Evolutionary conservation across 1,140 invertebrate genomes (phyloP).

Genomic region (Euborellia annulipes): DNA sequence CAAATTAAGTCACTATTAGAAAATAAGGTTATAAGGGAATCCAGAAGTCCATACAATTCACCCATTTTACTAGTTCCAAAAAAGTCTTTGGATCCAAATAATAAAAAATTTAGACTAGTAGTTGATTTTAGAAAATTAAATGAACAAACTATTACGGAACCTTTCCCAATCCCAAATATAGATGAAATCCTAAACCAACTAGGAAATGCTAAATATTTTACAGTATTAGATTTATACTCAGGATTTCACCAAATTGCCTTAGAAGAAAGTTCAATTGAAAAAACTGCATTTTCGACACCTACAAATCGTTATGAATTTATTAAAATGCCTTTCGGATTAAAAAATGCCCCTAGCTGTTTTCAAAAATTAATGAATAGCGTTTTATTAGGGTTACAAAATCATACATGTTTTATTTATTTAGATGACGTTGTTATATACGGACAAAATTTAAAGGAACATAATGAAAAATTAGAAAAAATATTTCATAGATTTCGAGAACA

Average conservation of each 20-base stretch:
- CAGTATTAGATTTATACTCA: slow-evolving; percentile 29
- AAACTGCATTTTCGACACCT: slow-evolving; percentile 19
- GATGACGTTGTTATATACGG: slow-evolving; percentile 19
- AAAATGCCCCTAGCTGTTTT: slow-evolving; percentile 20
- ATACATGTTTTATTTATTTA: slow-evolving; percentile 19
- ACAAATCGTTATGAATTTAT: slow-evolving; percentile 20
- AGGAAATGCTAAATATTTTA: slow-evolving; percentile 29
- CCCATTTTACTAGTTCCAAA: slow-evolving; percentile 24
- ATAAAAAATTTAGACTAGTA: slow-evolving; percentile 24
- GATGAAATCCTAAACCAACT: slow-evolving; percentile 30
- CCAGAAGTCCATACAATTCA: slow-evolving; percentile 15
- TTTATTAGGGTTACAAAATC: slow-evolving; percentile 16
- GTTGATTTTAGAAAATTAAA: slow-evolving; percentile 28
- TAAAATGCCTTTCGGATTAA: slow-evolving; percentile 20
- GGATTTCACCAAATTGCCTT: slow-evolving; percentile 31
- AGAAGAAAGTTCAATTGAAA: slow-evolving; percentile 17
- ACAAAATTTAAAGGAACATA: not conserved
- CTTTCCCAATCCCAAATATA: slow-evolving; percentile 35
- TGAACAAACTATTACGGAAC: slow-evolving; percentile 27
- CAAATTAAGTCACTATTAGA: slow-evolving; percentile 5
- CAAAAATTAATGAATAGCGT: slow-evolving; percentile 25
- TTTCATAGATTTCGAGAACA: slow-evolving; percentile 9
- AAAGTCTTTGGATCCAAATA: slow-evolving; percentile 21
- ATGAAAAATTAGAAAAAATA: slow-evolving; percentile 8
- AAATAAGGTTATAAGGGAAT: slow-evolving; percentile 5